Base-by-base conservation (phyloP, 2,797 vertebrate genomes). In the Hippoglossus hippoglossus region DNA sequence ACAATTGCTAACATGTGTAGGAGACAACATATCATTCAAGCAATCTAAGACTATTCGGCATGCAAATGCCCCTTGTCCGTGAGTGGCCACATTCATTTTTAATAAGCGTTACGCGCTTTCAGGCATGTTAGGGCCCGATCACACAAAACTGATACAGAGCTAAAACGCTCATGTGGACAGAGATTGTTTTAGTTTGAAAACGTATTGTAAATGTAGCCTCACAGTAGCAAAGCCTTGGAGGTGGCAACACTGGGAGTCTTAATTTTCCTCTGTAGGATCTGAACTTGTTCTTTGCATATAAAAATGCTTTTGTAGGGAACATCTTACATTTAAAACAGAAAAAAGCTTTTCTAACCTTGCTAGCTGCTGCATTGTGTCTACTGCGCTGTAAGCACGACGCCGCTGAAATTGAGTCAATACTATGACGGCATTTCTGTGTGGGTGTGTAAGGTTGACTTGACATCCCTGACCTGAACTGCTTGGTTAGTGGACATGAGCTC, bases 321-420 rank as follows among this genome's bases (percentile, higher is more conserved):
- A 24, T 39, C 26, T 75, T 73, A 84, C 15, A 66, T 78, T 83
- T 79, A 49, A 25, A 36, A 36, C 1, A 25, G 28, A 39, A 24
- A 21, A 11, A 77, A 19, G 81, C 77, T 81, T 88, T 83, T 79
- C 80, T 83, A 73, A 84, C 50, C 60, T 71, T 28, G 83, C 67
- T 75, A 62, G 82, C 78, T 80, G 75, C 88, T 80, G 77, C 75
- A 19, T 80, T 75, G 53, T 86, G 75, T 83, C 71, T 55, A 53
- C 81, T 78, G 80, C 81, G 77, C 83, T 81, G 57, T 74, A 47
- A 80, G 74, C 46, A 69, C 22, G 1, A 71, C 57, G 50, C 63
- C 26, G 51, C 58, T 71, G 64, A 67, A 9, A 25, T 25, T 80
- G n/a, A 47, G 56, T 80, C 6, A 6, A 63, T 63, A 65, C 63